Base-by-base conservation (phyloP, 2,113 vertebrate genomes). In the Sinocyclocheilus grahami region DNA sequence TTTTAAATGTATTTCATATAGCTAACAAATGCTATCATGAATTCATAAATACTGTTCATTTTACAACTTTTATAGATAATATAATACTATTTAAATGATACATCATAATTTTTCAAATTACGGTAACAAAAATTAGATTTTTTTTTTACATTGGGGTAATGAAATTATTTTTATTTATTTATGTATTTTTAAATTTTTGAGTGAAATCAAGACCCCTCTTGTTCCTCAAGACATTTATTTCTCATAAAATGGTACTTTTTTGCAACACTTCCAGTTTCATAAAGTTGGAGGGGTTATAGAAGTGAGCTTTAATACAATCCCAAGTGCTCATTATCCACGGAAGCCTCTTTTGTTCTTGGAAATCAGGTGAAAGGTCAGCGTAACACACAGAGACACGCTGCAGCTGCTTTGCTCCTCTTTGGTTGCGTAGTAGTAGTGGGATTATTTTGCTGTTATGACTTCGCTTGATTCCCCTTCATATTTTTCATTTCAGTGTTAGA, bases 331-430 rank as follows among this genome's bases (percentile, higher is more conserved):
- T 78, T 78, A 58, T 37, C 77, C 77, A 78, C 27, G 16, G 18
- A 72, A 72, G 33, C 37, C 37, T 42, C 33, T 1, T 24, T 63
- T 48, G 37, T 81, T 81, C 14, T 65, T 80, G n/a, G 37, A 65
- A 11, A 30, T 20, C 39, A 9, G 22, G 37, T 48, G 22, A 46
- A 69, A 62, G 37, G 8, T 62, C 12, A 12, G 5, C 93, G 18
- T 69, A 30, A 10, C 24, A 82, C 18, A 82, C 63, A 69, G 42
- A 67, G 42, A 82, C 63, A 46, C 8, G 27, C 63, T 74, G 69
- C 12, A 58, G 67, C 48, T 58, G 67, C 69, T 83, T 83, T 55
- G 10, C 48, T 83, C 65, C 42, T 48, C 62, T 83, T 83, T 58
- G 30, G 82, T 83, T 58, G 51, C 48, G 3, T 39, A 37, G 48